Evolutionary conservation across 2,113 vertebrate genomes (phyloP).

Genomic region (Rhynchomys soricoides): DNA sequence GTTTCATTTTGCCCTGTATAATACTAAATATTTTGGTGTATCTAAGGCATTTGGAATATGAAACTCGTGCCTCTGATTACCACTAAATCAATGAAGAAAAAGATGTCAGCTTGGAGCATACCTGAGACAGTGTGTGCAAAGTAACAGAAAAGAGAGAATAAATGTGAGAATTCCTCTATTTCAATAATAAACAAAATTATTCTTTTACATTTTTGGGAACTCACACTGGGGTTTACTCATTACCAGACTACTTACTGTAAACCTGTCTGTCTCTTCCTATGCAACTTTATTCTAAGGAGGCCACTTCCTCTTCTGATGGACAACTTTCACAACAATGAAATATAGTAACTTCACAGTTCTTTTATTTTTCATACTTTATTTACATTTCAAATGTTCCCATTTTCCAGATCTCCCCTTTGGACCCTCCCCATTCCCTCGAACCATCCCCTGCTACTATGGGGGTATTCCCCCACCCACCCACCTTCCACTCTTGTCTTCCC

Average conservation of each 20-base stretch:
- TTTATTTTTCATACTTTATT: too few species aligned
- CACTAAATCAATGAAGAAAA: background rate
- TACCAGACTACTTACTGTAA: too few species aligned
- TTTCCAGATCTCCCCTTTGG: too few species aligned
- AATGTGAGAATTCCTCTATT: background rate
- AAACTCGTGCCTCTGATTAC: background rate
- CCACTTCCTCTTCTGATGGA: background rate
- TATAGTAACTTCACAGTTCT: too few species aligned
- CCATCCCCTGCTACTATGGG: too few species aligned
- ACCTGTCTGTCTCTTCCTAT: background rate
- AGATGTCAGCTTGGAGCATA: conserved; percentile 1
- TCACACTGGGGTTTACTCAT: too few species aligned
- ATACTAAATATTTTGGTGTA: background rate
- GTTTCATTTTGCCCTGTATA: background rate
- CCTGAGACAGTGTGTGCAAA: background rate
- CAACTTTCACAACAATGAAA: too few species aligned
- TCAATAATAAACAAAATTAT: background rate
- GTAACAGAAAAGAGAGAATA: background rate
- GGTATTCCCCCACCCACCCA: too few species aligned
- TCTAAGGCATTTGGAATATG: background rate
- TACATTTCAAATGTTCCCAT: too few species aligned
- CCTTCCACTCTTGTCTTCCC: too few species aligned
- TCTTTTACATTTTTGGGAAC: background rate
- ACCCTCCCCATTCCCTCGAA: too few species aligned
- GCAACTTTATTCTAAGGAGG: too few species aligned